A percentile compares a stretch with the other conserved stretches of the same genome.
These are phyloP conservation scores for Orchesella flavescens DNA, from an alignment of 2,888 invertebrate genomes.

Conservation along the genomic window DNA sequence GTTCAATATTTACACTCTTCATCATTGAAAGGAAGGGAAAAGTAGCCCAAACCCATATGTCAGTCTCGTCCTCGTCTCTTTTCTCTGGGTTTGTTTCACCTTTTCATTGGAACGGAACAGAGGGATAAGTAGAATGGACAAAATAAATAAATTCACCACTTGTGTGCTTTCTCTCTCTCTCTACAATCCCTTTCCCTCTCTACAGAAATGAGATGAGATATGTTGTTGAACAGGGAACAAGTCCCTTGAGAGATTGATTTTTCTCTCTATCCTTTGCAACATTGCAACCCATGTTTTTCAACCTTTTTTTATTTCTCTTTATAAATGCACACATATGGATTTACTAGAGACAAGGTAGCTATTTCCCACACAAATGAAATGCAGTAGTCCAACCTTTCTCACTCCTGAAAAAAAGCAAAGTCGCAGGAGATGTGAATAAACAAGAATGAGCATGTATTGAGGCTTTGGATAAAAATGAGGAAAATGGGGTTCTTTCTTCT, in stretches of 20 bases:
- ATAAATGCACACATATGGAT: too few relatives aligned
- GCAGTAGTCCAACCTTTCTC: too few relatives aligned
- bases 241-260: slow-evolving; percentile 40
- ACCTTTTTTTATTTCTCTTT: too few relatives aligned
- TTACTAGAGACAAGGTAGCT: too few relatives aligned
- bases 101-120: neutral
- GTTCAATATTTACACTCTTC: slow-evolving; percentile 1
- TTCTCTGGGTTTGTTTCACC: neutral
- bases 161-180: slow-evolving; percentile 4
- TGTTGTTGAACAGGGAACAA: slow-evolving; percentile 48
- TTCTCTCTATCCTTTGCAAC: neutral
- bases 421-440: neutral
- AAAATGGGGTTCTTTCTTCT: neutral
- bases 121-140: neutral
- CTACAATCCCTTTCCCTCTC: neutral
- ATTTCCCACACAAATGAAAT: too few relatives aligned
- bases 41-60: neutral
- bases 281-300: neutral
- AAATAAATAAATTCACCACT: slow-evolving; percentile 11
- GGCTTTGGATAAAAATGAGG: neutral
- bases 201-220: slow-evolving; percentile 23
- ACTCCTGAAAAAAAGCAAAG: neutral
- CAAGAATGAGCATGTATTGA: neutral
- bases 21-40: neutral
- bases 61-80: neutral